These are phyloP conservation scores for Rhopalosiphum maidis DNA, from an alignment of 1,140 invertebrate genomes.

Conservation along the genomic window DNA sequence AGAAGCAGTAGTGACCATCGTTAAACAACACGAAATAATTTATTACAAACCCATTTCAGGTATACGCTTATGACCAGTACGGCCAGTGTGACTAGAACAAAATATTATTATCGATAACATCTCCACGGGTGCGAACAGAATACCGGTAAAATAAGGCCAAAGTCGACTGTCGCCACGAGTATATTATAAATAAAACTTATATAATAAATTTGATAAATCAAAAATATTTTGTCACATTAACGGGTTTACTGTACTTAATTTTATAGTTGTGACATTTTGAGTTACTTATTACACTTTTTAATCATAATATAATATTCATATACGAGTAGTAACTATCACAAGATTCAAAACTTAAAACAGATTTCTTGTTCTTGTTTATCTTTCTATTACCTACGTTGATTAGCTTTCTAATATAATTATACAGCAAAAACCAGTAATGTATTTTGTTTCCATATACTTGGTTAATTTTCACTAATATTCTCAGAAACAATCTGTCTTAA, in stretches of 20 bases:
- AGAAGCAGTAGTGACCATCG: background rate
- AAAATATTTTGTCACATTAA: background rate
- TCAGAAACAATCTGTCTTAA: background rate
- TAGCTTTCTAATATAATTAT: conserved; percentile 19
- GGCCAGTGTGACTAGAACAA: background rate
- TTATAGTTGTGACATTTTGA: background rate
- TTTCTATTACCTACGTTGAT: background rate
- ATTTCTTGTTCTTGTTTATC: background rate
- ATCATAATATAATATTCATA: too few species aligned
- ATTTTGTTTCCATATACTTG: conserved; percentile 3
- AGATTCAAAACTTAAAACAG: background rate
- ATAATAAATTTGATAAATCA: background rate
- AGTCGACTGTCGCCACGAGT: background rate
- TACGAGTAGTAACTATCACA: background rate
- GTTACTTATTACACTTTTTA: background rate
- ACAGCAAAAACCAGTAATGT: background rate
- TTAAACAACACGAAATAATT: background rate
- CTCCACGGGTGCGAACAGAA: background rate
- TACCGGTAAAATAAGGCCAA: conserved; percentile 5
- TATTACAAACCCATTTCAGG: background rate
- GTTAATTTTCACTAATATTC: background rate
- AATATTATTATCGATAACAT: conserved; percentile 21
- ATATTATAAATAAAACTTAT: background rate
- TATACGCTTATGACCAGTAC: background rate
- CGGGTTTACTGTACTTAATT: background rate